Evolutionary conservation across 2,113 vertebrate species (phyloP), one percentile per base, ranked within the genome.

Genomic region (Rhabdomys dilectus): DNA sequence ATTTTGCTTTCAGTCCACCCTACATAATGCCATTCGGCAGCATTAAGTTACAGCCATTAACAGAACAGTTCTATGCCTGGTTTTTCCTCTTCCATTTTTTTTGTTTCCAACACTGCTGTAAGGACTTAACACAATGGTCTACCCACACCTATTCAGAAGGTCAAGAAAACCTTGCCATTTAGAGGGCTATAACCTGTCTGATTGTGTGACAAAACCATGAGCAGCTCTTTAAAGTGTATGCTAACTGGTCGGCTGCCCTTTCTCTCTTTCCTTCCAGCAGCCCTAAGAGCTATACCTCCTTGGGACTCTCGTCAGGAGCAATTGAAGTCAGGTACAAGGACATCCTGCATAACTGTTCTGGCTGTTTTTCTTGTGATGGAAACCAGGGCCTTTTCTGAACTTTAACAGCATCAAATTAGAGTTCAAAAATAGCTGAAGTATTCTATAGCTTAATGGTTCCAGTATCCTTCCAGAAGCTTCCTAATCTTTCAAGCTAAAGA

Each of bases 91-190:
- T 64, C n/a, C 42, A 70, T 92, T 88, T 72, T 64, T 85, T 77
- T 58, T n/a, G n/a, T 88, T 70, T 80, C 22, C 7, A 80, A 66
- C 31, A 92, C 51, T 80, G 56, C n/a, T 60, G 39, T 86, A 86
- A 91, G 72, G 91, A 81, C 93, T 92, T 51, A 82, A 56, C 88
- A 88, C 72, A 89, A 93, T 64, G 34, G 6, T 66, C 94, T 76
- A 26, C 51, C 66, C 51, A 39, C 11, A 53, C 39, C 75, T 70
- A 66, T 58, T 45, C 96, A 80, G 93, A 96, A 53, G 29, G 81
- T 95, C 62, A 76, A 92, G 93, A 56, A 93, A 96, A 53, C 58
- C 58, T 88, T 48, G 17, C 45, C 86, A 76, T 78, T 85, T 81
- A n/a, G 68, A 94, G 62, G 70, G n/a, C 72, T 62, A 12, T 95